Evolutionary conservation across 2,888 invertebrate species (phyloP).

Genomic region (Lochmaea crataegi): DNA sequence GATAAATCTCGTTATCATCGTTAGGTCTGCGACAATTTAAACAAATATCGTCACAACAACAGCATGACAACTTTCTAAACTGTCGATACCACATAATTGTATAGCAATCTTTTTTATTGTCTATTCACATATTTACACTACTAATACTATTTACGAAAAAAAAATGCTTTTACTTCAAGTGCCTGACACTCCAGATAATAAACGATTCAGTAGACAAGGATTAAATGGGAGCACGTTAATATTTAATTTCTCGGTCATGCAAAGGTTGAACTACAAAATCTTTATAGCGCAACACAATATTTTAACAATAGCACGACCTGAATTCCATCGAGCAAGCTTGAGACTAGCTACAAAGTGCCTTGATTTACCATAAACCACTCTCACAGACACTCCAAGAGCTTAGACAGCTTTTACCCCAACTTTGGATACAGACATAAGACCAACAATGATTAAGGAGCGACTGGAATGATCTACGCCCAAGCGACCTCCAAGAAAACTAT

Average conservation of each 20-base stretch:
- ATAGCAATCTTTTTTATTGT: conserved; percentile 1
- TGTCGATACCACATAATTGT: background rate
- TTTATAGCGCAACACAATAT: too few relatives aligned
- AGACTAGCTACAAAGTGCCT: too few relatives aligned
- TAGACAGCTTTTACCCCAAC: too few relatives aligned
- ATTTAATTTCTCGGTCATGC: background rate
- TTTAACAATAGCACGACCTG: too few relatives aligned
- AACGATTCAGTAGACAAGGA: background rate
- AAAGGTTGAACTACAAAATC: background rate
- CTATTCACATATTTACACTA: conserved; percentile 10
- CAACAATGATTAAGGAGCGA: too few relatives aligned
- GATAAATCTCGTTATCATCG: background rate
- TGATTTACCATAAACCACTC: too few relatives aligned
- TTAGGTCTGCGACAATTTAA: background rate
- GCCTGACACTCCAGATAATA: conserved; percentile 15
- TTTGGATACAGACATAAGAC: too few relatives aligned
- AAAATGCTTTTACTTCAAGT: background rate
- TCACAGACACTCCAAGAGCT: too few relatives aligned
- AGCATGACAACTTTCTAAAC: background rate
- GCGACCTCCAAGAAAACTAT: too few relatives aligned
- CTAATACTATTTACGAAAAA: conserved; percentile 8
- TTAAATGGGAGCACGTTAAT: background rate
- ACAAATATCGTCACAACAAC: background rate
- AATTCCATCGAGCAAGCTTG: too few relatives aligned
- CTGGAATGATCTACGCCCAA: too few relatives aligned